These are phyloP conservation scores for Drosophila neutralis DNA, from an alignment of 2,888 invertebrate genomes.

Conservation along the genomic window DNA sequence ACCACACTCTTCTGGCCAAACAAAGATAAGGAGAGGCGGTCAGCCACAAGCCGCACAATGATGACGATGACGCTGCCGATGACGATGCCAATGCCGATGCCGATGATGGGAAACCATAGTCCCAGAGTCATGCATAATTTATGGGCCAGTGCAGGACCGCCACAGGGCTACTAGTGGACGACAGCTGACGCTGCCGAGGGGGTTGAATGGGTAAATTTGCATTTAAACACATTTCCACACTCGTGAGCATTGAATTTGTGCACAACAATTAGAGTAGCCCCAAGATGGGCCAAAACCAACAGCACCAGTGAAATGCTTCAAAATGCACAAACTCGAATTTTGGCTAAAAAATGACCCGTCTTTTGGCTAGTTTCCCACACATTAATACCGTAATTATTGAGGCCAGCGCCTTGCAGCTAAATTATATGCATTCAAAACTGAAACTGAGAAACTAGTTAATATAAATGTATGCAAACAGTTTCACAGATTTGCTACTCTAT, in stretches of 20 bases:
- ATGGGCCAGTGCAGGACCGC: conserved; percentile 46
- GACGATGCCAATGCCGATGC: conserved; percentile 21
- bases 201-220: conserved; percentile 54
- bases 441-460: background rate
- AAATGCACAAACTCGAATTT: conserved; percentile 2
- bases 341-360: conserved; percentile 3
- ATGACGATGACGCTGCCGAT: conserved; percentile 29
- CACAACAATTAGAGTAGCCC: conserved; percentile 36
- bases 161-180: conserved; percentile 14
- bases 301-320: background rate
- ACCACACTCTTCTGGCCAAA: background rate
- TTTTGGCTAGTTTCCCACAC: conserved; percentile 15
- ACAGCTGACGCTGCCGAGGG: conserved; percentile 15
- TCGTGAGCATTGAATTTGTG: conserved; percentile 65
- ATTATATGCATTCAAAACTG: background rate
- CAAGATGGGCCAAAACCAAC: background rate
- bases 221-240: conserved; percentile 77
- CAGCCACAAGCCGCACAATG: conserved; percentile 54
- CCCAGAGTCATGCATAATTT: conserved; percentile 71
- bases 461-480: background rate
- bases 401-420: background rate
- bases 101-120: conserved; percentile 35
- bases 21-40: conserved; percentile 48
- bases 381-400: conserved; percentile 2
- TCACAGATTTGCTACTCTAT: background rate